These are phyloP conservation scores for Leguminivora glycinivorella DNA, from an alignment of 1,140 invertebrate species.

Conservation along the genomic window DNA sequence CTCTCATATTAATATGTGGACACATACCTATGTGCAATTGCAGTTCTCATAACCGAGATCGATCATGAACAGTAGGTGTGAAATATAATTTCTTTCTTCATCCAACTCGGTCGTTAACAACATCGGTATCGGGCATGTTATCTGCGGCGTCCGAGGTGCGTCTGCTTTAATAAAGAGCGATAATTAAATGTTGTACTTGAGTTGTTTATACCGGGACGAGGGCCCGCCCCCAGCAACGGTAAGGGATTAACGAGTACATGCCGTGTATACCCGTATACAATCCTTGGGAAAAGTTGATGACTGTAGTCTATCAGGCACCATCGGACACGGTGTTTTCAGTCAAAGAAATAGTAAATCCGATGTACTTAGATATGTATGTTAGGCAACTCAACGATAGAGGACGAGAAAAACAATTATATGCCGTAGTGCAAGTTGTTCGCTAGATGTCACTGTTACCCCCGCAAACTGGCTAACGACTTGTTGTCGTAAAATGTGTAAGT, in stretches of 20 bases:
- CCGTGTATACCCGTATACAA: not conserved
- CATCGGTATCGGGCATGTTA: slow-evolving; percentile 52
- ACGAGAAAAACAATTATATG: too few species aligned
- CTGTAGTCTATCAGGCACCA: not conserved
- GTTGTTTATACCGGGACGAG: slow-evolving; percentile 58
- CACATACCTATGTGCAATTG: not conserved
- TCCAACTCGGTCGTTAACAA: slow-evolving; percentile 47
- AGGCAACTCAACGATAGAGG: too few species aligned
- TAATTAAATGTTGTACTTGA: slow-evolving; percentile 73
- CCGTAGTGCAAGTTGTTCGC: too few species aligned
- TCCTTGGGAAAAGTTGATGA: not conserved
- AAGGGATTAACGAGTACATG: slow-evolving; percentile 51
- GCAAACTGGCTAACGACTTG: too few species aligned
- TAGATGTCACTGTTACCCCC: too few species aligned
- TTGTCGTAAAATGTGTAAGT: too few species aligned
- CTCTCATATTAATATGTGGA: not conserved
- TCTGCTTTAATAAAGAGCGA: slow-evolving; percentile 67
- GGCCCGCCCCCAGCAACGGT: slow-evolving; percentile 51
- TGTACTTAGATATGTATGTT: too few species aligned
- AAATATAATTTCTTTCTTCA: slow-evolving; percentile 50
- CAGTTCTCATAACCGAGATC: not conserved
- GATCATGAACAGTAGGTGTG: slow-evolving; percentile 55
- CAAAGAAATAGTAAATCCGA: too few species aligned
- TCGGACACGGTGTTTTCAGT: too few species aligned
- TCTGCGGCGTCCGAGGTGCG: slow-evolving; percentile 46